Evolutionary conservation across 2,888 invertebrate species (phyloP).

Genomic region (Melitaea athalia): DNA sequence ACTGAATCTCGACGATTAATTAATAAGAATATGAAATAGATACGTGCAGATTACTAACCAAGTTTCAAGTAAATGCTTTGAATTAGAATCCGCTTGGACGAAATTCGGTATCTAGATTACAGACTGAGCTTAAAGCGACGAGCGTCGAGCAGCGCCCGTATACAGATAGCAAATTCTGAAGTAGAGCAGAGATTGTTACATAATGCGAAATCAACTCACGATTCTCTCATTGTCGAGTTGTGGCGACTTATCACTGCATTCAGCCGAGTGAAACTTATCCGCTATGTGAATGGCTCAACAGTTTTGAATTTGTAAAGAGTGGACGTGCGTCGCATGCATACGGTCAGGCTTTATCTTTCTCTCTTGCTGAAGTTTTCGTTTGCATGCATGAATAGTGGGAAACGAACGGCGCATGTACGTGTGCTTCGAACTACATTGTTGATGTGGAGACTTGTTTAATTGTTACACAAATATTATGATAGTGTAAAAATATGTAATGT

Average conservation of each 20-base stretch:
- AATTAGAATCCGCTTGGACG: slow-evolving; percentile 39
- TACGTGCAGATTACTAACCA: slow-evolving; percentile 31
- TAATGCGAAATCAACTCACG: slow-evolving; percentile 61
- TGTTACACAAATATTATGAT: not conserved
- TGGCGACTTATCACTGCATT: slow-evolving; percentile 69
- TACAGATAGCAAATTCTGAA: slow-evolving; percentile 39
- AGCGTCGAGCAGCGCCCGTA: slow-evolving; percentile 24
- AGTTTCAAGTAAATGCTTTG: slow-evolving; percentile 34
- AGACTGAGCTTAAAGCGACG: slow-evolving; percentile 30
- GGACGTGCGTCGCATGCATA: slow-evolving; percentile 74
- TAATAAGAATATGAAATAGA: slow-evolving; percentile 13
- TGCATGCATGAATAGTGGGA: slow-evolving; percentile 40
- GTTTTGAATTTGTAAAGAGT: slow-evolving; percentile 78
- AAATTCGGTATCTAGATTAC: slow-evolving; percentile 43
- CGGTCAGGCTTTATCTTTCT: slow-evolving; percentile 70
- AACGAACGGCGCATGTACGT: slow-evolving; percentile 28
- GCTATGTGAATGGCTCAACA: slow-evolving; percentile 70
- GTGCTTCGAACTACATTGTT: slow-evolving; percentile 1
- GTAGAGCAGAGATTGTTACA: slow-evolving; percentile 41
- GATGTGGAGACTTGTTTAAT: not conserved
- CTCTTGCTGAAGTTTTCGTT: slow-evolving; percentile 63
- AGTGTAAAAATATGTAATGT: not conserved
- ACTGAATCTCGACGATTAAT: slow-evolving; percentile 5
- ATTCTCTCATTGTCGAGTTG: slow-evolving; percentile 62
- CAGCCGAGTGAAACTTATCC: slow-evolving; percentile 72